A percentile compares a stretch with the other conserved stretches of the same genome.
These are phyloP conservation scores for Hyperoodon ampullatus DNA, from an alignment of 2,113 vertebrate genomes.

Conservation along the genomic window DNA sequence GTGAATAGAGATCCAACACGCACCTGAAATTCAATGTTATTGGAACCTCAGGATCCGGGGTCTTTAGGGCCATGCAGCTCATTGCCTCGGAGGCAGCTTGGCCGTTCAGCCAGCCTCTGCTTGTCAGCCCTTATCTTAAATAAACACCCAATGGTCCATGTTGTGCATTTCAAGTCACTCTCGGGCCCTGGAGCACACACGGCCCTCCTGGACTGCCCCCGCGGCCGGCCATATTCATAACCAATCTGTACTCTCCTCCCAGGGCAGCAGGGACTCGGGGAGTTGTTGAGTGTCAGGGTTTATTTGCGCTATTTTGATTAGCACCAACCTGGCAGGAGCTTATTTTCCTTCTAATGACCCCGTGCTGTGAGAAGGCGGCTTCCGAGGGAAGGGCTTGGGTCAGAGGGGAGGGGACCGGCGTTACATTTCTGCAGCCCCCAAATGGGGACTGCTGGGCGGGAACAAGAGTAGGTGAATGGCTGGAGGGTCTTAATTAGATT, in stretches of 20 bases:
- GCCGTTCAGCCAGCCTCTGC: not conserved
- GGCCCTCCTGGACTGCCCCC: not conserved
- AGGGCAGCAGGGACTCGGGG: constrained; percentile 83
- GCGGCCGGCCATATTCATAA: constrained; percentile 80
- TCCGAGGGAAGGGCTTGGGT: constrained; percentile 75
- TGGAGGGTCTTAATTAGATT: constrained; percentile 55
- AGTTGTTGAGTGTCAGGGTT: constrained; percentile 90
- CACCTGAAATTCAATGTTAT: not conserved
- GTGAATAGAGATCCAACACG: accelerated
- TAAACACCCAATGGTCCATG: not conserved
- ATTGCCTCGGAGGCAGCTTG: not conserved
- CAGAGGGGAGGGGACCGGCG: constrained; percentile 62
- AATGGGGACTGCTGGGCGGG: not conserved
- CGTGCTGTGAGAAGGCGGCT: constrained; percentile 84
- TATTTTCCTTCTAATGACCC: constrained; percentile 87
- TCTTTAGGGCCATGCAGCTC: accelerated
- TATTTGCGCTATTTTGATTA: constrained; percentile 90
- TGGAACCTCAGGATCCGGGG: not conserved
- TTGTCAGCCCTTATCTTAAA: constrained; percentile 58
- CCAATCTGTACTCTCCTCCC: constrained; percentile 82
- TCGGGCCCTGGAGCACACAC: constrained; percentile 36
- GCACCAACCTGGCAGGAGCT: constrained; percentile 85
- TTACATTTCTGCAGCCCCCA: constrained; percentile 65
- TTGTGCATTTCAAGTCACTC: not conserved
- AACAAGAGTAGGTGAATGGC: not conserved